phyloP scores from a whole-genome alignment of 2,888 invertebrate genomes.

The Philhelius pedissequus region DNA sequence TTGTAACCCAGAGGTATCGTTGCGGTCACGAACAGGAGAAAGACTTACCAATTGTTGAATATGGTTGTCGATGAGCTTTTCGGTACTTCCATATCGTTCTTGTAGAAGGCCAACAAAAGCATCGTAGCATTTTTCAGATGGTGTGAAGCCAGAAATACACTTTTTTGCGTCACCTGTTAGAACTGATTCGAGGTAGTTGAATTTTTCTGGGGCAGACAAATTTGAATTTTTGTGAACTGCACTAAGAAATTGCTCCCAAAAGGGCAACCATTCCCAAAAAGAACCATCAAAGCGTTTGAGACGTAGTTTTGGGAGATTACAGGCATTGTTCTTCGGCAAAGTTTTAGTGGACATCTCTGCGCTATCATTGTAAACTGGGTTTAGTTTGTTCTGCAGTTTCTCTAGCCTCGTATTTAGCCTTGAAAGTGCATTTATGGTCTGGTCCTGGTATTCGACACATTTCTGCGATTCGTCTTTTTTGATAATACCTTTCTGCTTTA shows the following conservation, averaged over 20 bases:
- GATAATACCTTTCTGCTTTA: background rate
- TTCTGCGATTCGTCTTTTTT: background rate
- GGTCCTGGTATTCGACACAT: constrained; percentile 6
- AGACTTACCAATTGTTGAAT: constrained; percentile 20
- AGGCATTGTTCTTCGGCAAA: background rate
- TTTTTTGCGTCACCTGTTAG: constrained; percentile 9
- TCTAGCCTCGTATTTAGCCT: background rate
- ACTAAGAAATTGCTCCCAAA: constrained; percentile 15
- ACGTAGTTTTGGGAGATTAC: background rate
- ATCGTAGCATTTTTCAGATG: background rate
- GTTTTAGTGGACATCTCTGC: background rate
- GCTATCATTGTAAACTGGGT: no score
- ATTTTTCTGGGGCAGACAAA: constrained; percentile 7
- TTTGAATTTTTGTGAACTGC: constrained; percentile 8
- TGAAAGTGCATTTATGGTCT: background rate
- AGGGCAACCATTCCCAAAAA: constrained; percentile 13
- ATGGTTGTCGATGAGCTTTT: constrained; percentile 16
- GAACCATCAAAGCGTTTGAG: background rate
- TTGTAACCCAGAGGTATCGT: background rate
- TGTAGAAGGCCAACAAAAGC: background rate
- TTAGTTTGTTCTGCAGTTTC: background rate
- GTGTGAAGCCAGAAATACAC: background rate
- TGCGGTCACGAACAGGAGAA: background rate
- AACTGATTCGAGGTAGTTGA: constrained; percentile 22
- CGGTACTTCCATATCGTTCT: constrained; percentile 16